These are phyloP conservation scores for Taxidea taxus DNA, from an alignment of 2,113 vertebrate genomes.

Conservation along the genomic window DNA sequence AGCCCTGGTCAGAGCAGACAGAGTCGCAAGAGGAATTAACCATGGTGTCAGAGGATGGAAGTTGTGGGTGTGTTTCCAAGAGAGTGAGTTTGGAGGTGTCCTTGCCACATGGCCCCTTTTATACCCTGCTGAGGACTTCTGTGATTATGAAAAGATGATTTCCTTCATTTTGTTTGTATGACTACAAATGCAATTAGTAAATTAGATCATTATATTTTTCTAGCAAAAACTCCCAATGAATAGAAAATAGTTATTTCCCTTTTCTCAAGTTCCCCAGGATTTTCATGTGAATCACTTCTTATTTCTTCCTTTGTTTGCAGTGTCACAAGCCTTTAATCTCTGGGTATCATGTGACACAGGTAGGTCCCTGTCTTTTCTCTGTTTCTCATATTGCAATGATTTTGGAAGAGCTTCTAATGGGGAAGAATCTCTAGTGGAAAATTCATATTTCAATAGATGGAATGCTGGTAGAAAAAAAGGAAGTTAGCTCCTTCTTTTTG, in stretches of 20 bases:
- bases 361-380: not conserved
- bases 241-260: not conserved
- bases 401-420: not conserved
- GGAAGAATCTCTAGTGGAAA: not conserved
- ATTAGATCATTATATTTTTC: not conserved
- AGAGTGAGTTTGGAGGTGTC: not conserved
- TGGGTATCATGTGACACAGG: not conserved
- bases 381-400: not conserved
- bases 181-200: not conserved
- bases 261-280: not conserved
- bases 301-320: not conserved
- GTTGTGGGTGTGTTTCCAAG: not conserved
- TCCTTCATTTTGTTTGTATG: constrained; percentile 45
- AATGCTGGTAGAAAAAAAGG: not conserved
- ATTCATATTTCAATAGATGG: not conserved
- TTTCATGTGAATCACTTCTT: not conserved
- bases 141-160: not conserved
- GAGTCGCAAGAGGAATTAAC: constrained; percentile 46
- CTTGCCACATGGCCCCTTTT: not conserved
- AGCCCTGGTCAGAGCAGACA: constrained; percentile 32
- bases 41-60: constrained; percentile 4
- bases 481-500: not conserved
- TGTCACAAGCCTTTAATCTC: not conserved
- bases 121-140: constrained; percentile 1
- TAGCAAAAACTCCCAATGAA: not conserved